Base-by-base conservation (phyloP, 2,888 invertebrate species). In the Chloromyia formosa region DNA sequence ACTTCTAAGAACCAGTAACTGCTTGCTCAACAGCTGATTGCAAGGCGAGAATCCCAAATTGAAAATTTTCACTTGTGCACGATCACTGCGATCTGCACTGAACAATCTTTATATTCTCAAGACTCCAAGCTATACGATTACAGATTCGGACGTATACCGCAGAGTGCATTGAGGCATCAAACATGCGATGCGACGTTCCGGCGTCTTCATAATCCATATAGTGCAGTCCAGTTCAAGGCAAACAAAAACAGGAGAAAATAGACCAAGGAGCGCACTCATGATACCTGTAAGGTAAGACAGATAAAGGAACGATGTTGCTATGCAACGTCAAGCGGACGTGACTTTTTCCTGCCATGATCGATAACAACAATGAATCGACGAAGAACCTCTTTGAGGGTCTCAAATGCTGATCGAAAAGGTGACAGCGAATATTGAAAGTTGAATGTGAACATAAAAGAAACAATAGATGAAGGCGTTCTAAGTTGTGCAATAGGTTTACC, bases 1-100 rank as follows among this genome's bases (percentile, higher is more conserved):
- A 75, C 56, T 76, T 76, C 76, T 75, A 14, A 74, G 76, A 75
- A 62, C 74, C 71, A 60, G 75, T 73, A 74, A 35, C 74, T 40
- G 74, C 71, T 74, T 68, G 74, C 66, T 74, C 62, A 72, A 74
- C 76, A 76, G 76, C 76, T 74, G 76, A 74, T 75, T 76, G 75
- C 54, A 61, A 73, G 49, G 66, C 40, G 58, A 71, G 53, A 56
- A 71, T 71, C 12, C 18, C 18, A 58, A 58, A 71, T 71, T 56
- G 71, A 71, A 71, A 71, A 71, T 56, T n/a, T 71, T 58, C 42
- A 42, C 71, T 58, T 71, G 27, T 35, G 71, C 69, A 56, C 56
- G 58, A 71, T 71, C 71, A 40, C 56, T 56, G 27, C 27, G 27
- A 35, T 35, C 27, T 35, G 27, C 27, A 35, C 27, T 35, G 40